Percentiles rank a stretch among this genome's conserved stretches.
Conservation (phyloP, 2,113 vertebrate genomes). For the Halcyon senegalensis region DNA sequence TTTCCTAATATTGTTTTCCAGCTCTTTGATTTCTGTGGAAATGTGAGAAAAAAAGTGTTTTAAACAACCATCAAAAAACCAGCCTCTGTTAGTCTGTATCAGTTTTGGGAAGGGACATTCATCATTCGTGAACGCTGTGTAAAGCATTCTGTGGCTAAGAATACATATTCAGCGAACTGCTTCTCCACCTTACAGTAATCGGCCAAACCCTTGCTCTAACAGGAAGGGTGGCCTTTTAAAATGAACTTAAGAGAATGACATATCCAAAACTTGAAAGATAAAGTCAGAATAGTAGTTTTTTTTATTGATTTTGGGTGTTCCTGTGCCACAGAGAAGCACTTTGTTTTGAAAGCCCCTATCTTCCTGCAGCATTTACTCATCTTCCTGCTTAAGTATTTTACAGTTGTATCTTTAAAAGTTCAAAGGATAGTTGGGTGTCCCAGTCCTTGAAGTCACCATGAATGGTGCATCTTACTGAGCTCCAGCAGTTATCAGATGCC, state of each 20-base stretch:
- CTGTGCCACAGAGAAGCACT: background rate
- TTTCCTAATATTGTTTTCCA: constrained; percentile 93
- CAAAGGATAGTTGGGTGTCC: background rate
- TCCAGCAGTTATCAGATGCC: background rate
- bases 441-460: constrained; percentile 7
- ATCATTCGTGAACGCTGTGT: background rate
- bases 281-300: background rate
- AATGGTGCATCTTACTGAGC: constrained; percentile 1
- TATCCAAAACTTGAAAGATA: background rate
- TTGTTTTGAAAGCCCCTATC: constrained; percentile 9
- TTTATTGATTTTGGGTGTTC: constrained; percentile 39
- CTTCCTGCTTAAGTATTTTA: constrained; percentile 35
- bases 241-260: constrained; percentile 22
- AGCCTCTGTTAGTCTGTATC: background rate
- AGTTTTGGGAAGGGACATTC: background rate
- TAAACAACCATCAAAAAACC: background rate
- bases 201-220: background rate
- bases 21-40: constrained; percentile 87
- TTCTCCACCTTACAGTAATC: constrained; percentile 26
- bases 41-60: background rate
- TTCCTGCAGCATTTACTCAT: constrained; percentile 48
- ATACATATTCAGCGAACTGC: background rate
- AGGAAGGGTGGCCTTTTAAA: constrained; percentile 43
- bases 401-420: background rate
- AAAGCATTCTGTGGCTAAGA: background rate